Base-by-base conservation (phyloP, 2,797 vertebrate genomes). In the Lateolabrax maculatus region DNA sequence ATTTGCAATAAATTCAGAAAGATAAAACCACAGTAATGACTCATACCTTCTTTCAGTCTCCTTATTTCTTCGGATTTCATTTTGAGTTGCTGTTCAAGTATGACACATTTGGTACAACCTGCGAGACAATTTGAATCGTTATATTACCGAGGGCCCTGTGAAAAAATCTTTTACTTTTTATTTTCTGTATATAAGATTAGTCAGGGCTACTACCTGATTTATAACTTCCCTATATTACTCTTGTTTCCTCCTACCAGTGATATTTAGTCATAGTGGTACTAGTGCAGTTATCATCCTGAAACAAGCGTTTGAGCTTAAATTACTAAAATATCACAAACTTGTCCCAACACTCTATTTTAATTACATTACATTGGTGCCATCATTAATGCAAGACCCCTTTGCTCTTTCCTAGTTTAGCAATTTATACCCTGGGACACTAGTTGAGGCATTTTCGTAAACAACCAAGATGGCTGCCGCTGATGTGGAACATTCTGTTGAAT, bases 31-130 rank as follows among this genome's bases (percentile, higher is more conserved):
- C 3, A 48, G 9, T 9, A 46, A 44, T 0, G 18, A 41, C 1
- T 13, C 39, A n/a, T 87, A 94, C 92, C 92, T 90, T 88, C 84
- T 80, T 88, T 87, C 31, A 93, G 77, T 55, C 61, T 83, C 19
- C 13, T 63, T 23, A 78, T 72, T 90, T 92, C 86, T 51, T 83
- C 83, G 0, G 36, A 72, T 57, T 84, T 69, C 9, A 71, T 39
- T 71, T 81, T 68, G 4, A 89, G 64, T 31, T 92, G 74, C 37
- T 87, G 75, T 69, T 92, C 69, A 21, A 90, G 78, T 9, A 5
- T 0, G 2, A 10, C 16, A 27, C 92, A 93, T 49, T 76, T 91
- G 31, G 57, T 15, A 73, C 93, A 94, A 41, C 77, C 93, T 94
- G 90, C 29, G 87, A 85, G 3, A 70, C 21, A 81, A 21, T 66